Conservation (phyloP, 2,113 vertebrate genomes). For the Damaliscus lunatus region DNA sequence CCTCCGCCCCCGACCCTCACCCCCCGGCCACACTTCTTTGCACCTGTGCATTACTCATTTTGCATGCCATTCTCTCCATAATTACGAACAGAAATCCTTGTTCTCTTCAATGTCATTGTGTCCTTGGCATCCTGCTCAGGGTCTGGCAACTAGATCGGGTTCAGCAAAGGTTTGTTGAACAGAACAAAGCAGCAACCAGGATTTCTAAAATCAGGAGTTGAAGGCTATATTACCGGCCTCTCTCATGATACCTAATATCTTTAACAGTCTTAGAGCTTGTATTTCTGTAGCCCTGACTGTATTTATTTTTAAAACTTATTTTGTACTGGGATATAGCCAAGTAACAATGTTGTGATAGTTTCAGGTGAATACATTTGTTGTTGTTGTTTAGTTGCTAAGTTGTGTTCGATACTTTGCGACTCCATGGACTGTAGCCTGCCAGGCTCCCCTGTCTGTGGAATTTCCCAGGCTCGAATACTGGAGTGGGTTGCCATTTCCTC, state of each 20-base stretch:
- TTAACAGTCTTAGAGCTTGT: not conserved
- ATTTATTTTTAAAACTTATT: not conserved
- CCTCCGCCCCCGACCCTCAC: fast-evolving
- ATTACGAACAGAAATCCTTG: conserved; percentile 45
- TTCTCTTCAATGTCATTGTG: conserved; percentile 8
- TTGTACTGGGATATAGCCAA: not conserved
- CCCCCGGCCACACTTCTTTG: fast-evolving
- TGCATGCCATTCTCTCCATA: conserved; percentile 4
- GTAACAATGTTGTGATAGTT: not conserved
- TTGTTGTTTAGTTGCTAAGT: not conserved
- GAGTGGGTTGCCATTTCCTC: not conserved
- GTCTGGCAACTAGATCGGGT: not conserved
- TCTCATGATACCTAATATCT: not conserved
- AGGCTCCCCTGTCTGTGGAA: not conserved
- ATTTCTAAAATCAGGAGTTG: not conserved
- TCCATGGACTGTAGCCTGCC: not conserved
- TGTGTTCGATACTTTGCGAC: not conserved
- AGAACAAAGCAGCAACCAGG: not conserved
- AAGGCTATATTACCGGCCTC: not conserved
- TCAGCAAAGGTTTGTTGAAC: conserved; percentile 15
- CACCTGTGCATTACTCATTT: conserved; percentile 37
- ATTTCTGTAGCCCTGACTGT: not conserved
- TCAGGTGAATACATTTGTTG: not conserved
- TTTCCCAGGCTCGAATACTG: not conserved
- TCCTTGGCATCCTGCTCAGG: conserved; percentile 7